Evolutionary conservation across 1,140 invertebrate genomes (phyloP).

Genomic region (Drosophila ogumai): DNA sequence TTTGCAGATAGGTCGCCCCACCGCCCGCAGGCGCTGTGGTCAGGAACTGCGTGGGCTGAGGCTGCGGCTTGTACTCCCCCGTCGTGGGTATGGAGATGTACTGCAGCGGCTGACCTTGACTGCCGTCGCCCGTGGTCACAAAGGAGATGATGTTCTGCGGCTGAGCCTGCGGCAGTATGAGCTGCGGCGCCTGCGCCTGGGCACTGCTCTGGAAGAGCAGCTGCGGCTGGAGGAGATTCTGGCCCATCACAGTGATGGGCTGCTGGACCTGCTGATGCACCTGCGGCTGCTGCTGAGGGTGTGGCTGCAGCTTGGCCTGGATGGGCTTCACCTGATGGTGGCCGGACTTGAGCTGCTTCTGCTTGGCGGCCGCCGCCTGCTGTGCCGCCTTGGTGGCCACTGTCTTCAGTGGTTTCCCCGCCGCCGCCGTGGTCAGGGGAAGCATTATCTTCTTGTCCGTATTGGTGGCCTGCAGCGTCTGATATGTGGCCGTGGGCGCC

Average conservation of each 20-base stretch:
- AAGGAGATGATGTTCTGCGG: slow-evolving; percentile 81
- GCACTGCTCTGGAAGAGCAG: slow-evolving; percentile 68
- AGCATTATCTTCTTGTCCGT: slow-evolving; percentile 80
- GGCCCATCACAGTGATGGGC: slow-evolving; percentile 62
- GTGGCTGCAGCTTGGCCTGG: slow-evolving; percentile 69
- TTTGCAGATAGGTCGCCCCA: slow-evolving; percentile 75
- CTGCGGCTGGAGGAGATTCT: slow-evolving; percentile 74
- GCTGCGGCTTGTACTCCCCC: slow-evolving; percentile 73
- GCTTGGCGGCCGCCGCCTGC: slow-evolving; percentile 70
- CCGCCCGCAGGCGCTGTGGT: slow-evolving; percentile 39
- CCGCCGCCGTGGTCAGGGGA: slow-evolving; percentile 38
- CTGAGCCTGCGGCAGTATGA: slow-evolving; percentile 73
- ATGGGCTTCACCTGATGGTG: slow-evolving; percentile 74
- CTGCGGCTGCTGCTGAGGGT: slow-evolving; percentile 49
- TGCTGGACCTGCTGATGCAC: slow-evolving; percentile 52
- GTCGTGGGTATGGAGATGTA: slow-evolving; percentile 79
- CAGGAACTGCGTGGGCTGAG: slow-evolving; percentile 56
- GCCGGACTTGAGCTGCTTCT: slow-evolving; percentile 68
- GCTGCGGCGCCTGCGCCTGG: slow-evolving; percentile 57
- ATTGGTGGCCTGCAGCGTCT: slow-evolving; percentile 75
- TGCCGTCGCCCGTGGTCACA: slow-evolving; percentile 74
- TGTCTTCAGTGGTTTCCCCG: slow-evolving; percentile 67
- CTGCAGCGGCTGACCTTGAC: slow-evolving; percentile 70
- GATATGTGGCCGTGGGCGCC: slow-evolving; percentile 58
- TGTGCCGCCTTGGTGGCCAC: slow-evolving; percentile 73